Evolutionary conservation across 2,888 invertebrate species (phyloP), one percentile per base, ranked within the genome.

Genomic region (Entomobrya proxima): DNA sequence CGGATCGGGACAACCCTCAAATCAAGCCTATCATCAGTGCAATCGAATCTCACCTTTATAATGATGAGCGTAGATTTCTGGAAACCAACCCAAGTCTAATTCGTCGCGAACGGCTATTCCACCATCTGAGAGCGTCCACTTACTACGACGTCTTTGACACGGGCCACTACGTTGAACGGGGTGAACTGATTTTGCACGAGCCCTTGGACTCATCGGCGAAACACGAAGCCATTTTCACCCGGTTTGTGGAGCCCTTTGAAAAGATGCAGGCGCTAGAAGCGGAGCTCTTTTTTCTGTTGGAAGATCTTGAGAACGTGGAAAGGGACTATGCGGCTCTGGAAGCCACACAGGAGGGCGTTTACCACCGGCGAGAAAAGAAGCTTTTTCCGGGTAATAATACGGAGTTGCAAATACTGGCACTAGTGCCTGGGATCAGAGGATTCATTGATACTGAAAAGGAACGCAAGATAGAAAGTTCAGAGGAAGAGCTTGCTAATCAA

Each of bases 1-100:
- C 69, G 1, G 79, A 85, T 1, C 18, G 44, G 44, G 85, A 78
- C 35, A 85, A 67, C 37, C 32, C 40, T 1, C 18, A 47, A 24
- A 44, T 75, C 6, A 75, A 75, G 64, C 82, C 82, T 1, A 37
- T 82, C 15, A 30, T 75, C 5, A 75, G 2, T 18, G n/a, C 82
- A 9, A n/a, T 82, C 1, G 13, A 35, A 9, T 18, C 74, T 47
- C 6, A 40, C 1, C 18, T 75, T 21, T 74, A 75, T 35, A 21
- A 82, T 32, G 15, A 24, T 15, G 82, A 82, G 21, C 58, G 82
- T 11, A 18, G 30, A 3, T 75, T 64, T 18, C n/a, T 82, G 0
- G 30, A 75, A 7, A 61, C 18, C 0, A 30, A 61, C 35, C 37
- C 74, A 18, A 0, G 0, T 7, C 2, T 30, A 15, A 37, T 6